Percentiles rank a stretch among this genome's conserved stretches.
Conservation (phyloP, 2,113 vertebrate genomes). For the Pelobates fuscus region DNA sequence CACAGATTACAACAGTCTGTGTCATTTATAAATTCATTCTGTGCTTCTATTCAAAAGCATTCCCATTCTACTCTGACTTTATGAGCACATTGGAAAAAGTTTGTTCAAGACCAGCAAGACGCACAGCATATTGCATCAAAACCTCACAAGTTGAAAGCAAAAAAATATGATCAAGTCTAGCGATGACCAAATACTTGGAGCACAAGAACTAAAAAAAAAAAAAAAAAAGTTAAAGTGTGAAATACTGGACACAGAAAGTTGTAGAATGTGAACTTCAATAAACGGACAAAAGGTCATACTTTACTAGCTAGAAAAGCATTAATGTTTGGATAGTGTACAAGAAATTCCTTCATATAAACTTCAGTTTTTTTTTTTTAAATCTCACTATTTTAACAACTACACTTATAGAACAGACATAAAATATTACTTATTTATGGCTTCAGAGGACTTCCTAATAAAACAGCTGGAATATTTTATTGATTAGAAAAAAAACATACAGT, state of each 20-base stretch:
- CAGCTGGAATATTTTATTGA: not conserved
- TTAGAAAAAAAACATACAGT: conserved; percentile 26
- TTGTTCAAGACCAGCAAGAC: too few relatives aligned
- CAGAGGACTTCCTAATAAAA: conserved; percentile 9
- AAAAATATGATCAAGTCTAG: not conserved
- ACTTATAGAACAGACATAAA: conserved; percentile 21
- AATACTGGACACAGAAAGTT: conserved; percentile 23
- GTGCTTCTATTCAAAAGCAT: too few relatives aligned
- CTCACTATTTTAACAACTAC: conserved; percentile 39
- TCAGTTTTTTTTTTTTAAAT: conserved; percentile 45
- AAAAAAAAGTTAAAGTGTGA: conserved; percentile 7
- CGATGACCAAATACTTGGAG: not conserved
- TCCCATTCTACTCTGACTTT: too few relatives aligned
- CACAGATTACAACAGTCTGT: too few relatives aligned
- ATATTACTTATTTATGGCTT: conserved; percentile 17
- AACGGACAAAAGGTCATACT: conserved; percentile 39
- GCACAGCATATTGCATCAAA: not conserved
- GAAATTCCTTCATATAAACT: conserved; percentile 33
- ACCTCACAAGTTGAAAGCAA: not conserved
- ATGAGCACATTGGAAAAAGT: too few relatives aligned
- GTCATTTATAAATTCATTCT: too few relatives aligned
- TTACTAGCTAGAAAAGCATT: conserved; percentile 32
- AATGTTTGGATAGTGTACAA: conserved; percentile 50
- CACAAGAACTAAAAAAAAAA: too few relatives aligned
- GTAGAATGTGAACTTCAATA: conserved; percentile 27